Evolutionary conservation across 2,113 vertebrate genomes (phyloP).

Genomic region (Phasianus colchicus): DNA sequence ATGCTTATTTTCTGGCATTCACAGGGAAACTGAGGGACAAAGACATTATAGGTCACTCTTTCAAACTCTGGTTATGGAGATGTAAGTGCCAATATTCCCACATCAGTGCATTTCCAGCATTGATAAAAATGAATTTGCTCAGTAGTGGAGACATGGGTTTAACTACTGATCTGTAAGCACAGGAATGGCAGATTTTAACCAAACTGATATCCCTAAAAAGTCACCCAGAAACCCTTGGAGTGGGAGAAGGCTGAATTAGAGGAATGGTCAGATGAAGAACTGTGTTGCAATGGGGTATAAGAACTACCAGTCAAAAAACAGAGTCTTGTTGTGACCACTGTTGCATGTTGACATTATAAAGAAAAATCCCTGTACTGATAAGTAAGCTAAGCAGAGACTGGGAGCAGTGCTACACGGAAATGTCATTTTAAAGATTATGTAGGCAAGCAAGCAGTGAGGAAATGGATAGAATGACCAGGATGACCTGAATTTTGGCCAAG

Average conservation of each 20-base stretch:
- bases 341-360: not conserved
- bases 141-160: not conserved
- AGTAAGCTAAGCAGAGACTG: not conserved
- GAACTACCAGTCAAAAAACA: not conserved
- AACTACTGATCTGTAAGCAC: not conserved
- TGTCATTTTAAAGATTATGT: not conserved
- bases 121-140: not conserved
- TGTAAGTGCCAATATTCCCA: not conserved
- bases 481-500: conserved; percentile 26
- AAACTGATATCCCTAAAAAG: not conserved
- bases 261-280: not conserved
- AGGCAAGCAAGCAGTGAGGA: not conserved
- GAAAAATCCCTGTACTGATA: not conserved
- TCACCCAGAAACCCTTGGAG: not conserved
- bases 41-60: not conserved
- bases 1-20: not conserved
- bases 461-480: not conserved
- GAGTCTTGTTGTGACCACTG: not conserved
- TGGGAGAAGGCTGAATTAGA: not conserved
- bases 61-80: not conserved
- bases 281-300: not conserved
- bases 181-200: not conserved
- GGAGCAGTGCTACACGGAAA: not conserved
- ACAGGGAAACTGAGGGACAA: not conserved
- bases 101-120: not conserved